These are phyloP conservation scores for Hipparchia sbordonii DNA, from an alignment of 2,888 invertebrate species.

Conservation along the genomic window DNA sequence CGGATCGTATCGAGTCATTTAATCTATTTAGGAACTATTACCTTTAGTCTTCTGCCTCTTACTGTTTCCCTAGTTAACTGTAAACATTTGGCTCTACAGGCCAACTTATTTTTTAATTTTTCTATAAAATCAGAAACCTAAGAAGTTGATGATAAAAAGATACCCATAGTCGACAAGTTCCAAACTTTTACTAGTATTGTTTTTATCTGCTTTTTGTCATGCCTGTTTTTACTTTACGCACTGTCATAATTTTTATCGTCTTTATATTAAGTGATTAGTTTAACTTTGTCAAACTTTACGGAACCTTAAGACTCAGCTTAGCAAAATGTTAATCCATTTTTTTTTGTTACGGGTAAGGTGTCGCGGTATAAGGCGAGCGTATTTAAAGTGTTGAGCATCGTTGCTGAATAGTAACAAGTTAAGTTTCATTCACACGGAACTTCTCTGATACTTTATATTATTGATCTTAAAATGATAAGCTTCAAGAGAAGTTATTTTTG, in stretches of 20 bases:
- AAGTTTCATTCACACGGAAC: not conserved
- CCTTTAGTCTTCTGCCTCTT: no score
- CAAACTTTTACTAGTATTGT: no score
- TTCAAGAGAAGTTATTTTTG: constrained; percentile 1
- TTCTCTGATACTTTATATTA: not conserved
- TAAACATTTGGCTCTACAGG: no score
- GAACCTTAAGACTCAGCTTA: constrained; percentile 9
- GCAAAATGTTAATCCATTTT: constrained; percentile 37
- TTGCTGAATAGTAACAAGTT: constrained; percentile 20
- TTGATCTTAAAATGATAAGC: not conserved
- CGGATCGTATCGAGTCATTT: not conserved
- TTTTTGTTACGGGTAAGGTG: constrained; percentile 47
- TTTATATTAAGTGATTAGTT: not conserved
- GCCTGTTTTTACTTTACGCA: not conserved
- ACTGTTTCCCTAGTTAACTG: no score
- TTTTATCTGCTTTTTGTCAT: not conserved
- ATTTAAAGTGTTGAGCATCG: constrained; percentile 24
- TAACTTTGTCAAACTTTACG: not conserved
- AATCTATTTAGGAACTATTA: not conserved
- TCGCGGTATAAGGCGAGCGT: constrained; percentile 20
- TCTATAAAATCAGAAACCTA: no score
- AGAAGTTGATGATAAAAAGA: no score
- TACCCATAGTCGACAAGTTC: no score
- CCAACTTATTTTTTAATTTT: no score
- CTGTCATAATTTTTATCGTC: not conserved